Base-by-base conservation (phyloP, 2,888 invertebrate species). In the Idaea biselata region DNA sequence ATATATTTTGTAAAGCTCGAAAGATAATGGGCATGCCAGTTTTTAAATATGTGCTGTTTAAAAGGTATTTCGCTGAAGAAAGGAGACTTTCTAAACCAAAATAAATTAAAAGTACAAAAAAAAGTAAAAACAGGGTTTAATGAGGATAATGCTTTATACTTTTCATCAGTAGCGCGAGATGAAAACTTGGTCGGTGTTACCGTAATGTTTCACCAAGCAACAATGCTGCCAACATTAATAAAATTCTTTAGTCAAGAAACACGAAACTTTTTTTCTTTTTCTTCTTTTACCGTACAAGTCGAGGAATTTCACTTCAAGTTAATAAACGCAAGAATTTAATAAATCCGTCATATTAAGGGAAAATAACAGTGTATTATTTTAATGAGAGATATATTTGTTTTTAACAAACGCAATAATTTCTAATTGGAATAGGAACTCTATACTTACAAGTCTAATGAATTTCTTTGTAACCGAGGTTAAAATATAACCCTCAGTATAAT, bases 251-350 rank as follows among this genome's bases (percentile, higher is more conserved):
- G 80, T 79, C 77, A 83, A 86, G 86, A 84, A 88, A 84, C 79
- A 79, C 73, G 79, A 83, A 85, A 87, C 81, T 87, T 88, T 84
- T 82, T 83, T 84, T 81, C 77, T 62, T 72, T 62, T 79, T 78
- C 78, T 76, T 83, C 78, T 78, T 82, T 79, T 65, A 79, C 79
- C 78, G 74, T 78, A 78, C 80, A 81, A 83, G 82, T 82, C 79
- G 76, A 70, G 79, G 80, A 79, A 80, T 86, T 88, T 86, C 83
- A 84, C 80, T 79, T 79, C 82, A 80, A 81, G 79, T 83, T 84
- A 82, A 87, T 84, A 88, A 86, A 84, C 86, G 83, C 81, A 83
- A 80, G 88, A 90, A 91, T 90, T 91, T 91, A 90, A 91, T 90
- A 91, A 89, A 83, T 87, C 83, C 83, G 81, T 86, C 85, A 84